Conservation (phyloP, 2,888 invertebrate genomes). For the Stenchaetothrips biformis region DNA sequence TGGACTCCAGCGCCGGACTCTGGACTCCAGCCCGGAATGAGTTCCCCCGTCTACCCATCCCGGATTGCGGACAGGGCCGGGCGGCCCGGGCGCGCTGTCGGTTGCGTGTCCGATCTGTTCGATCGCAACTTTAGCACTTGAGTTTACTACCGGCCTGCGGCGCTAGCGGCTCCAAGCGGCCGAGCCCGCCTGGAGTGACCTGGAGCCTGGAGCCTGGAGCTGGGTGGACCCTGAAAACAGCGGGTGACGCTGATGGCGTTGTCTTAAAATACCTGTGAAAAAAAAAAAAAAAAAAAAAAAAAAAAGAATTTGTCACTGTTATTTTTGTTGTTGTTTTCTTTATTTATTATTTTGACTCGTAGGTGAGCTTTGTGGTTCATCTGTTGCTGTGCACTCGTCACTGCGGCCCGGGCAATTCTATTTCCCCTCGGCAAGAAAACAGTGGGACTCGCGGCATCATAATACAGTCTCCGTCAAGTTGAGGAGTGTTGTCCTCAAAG, state of each 20-base stretch:
- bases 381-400: too few relatives aligned
- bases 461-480: background rate
- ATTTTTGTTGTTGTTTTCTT: too few relatives aligned
- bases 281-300: too few relatives aligned
- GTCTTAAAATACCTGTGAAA: too few relatives aligned
- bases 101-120: background rate
- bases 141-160: background rate
- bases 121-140: slow-evolving; percentile 23
- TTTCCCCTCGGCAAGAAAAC: too few relatives aligned
- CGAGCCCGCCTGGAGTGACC: too few relatives aligned
- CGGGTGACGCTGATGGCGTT: background rate
- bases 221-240: background rate
- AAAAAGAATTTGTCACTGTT: too few relatives aligned
- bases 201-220: background rate
- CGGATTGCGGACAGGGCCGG: background rate
- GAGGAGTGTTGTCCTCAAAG: slow-evolving; percentile 3
- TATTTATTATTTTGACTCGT: too few relatives aligned
- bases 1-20: background rate
- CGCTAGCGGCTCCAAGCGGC: background rate
- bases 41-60: background rate
- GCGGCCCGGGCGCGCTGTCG: background rate
- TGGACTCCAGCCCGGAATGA: background rate
- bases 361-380: too few relatives aligned
- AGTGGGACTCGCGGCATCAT: too few relatives aligned
- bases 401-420: too few relatives aligned